Base-by-base conservation (phyloP, 2,888 invertebrate species). In the Noctua fimbriata region DNA sequence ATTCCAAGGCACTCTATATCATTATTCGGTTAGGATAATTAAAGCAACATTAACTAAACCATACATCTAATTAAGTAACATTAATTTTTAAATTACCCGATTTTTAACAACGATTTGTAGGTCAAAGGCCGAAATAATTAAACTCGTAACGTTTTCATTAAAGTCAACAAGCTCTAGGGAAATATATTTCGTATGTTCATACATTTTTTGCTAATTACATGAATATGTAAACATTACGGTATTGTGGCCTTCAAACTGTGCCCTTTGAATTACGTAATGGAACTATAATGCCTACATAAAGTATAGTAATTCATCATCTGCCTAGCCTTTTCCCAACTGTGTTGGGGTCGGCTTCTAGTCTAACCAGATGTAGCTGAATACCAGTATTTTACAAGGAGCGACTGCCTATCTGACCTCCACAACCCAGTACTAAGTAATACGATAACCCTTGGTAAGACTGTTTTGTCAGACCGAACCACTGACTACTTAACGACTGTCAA, bases 141-240 rank as follows among this genome's bases (percentile, higher is more conserved):
- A 85, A 85, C 82, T 44, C 76, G 74, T 82, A 82, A 67, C 67
- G 52, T 81, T 75, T 73, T 76, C 81, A 78, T 87, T 76, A 79
- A 87, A 84, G 69, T 69, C 55, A 73, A 79, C 69, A 58, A 58
- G 67, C 80, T 73, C 84, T 55, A 47, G 85, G 87, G 87, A 85
- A 85, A 85, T 85, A 75, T 47, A 75, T 75, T 73, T 81, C 28
- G 72, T 73, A 49, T 44, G 66, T 69, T 76, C 75, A 67, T 70
- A 66, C 0, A 36, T 71, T 75, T 76, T 78, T 86, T 55, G 60
- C 55, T 78, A 84, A 78, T 78, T 47, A 76, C 58, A 69, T n/a
- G 55, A 76, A 77, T 66, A 66, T 67, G 28, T 32, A 66, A 18
- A 70, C 52, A 60, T 72, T 73, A 60, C 6, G 32, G 76, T 44